Evolutionary conservation across 2,113 vertebrate genomes (phyloP).

Genomic region (Orthonyx spaldingii): DNA sequence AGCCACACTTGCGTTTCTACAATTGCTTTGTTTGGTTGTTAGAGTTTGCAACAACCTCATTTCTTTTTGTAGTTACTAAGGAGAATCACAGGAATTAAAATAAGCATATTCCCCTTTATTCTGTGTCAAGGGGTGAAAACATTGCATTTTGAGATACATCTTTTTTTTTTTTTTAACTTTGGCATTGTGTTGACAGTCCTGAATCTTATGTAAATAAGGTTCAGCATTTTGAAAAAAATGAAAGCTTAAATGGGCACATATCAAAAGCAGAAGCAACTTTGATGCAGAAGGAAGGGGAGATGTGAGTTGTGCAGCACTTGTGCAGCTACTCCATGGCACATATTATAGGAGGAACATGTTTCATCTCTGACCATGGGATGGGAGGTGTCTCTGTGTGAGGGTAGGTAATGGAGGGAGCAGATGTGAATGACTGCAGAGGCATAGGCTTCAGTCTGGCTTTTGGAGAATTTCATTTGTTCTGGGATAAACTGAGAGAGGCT

Average conservation of each 20-base stretch:
- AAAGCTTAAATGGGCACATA: neutral
- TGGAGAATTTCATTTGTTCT: neutral
- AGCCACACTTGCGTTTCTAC: neutral
- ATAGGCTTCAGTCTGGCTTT: neutral
- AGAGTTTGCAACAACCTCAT: neutral
- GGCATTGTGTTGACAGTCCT: neutral
- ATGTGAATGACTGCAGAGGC: neutral
- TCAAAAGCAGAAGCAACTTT: neutral
- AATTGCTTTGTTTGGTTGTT: neutral
- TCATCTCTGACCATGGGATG: neutral
- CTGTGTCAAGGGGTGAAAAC: neutral
- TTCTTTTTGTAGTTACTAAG: neutral
- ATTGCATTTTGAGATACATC: neutral
- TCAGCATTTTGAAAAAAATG: neutral
- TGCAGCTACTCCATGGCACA: accelerated
- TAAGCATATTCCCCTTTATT: neutral
- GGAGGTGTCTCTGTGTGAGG: neutral
- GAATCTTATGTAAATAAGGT: neutral
- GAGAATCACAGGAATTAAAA: neutral
- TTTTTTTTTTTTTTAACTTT: neutral
- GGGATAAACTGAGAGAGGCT: neutral
- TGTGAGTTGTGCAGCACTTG: neutral
- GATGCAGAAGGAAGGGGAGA: neutral
- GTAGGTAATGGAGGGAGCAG: neutral
- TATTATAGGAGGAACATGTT: neutral